phyloP scores from a whole-genome alignment of 2,888 invertebrate genomes.

The Perithous albicinctus region DNA sequence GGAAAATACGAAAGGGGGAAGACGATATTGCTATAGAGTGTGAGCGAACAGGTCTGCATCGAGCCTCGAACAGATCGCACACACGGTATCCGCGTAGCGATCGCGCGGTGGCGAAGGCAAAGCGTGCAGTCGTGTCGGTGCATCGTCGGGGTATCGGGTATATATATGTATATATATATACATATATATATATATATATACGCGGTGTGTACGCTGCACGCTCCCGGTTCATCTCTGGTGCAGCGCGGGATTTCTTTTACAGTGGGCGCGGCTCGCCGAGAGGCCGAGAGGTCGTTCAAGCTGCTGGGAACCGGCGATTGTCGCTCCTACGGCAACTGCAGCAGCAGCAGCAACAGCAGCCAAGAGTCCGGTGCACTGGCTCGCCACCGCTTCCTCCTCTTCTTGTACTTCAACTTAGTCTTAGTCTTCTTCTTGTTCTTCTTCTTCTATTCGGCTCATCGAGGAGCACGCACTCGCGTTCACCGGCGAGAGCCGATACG shows the following conservation, averaged over 20 bases:
- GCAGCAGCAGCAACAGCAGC: constrained; percentile 69
- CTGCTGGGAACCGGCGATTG: constrained; percentile 81
- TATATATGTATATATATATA: too few relatives aligned
- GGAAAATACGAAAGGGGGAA: constrained; percentile 51
- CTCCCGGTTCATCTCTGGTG: constrained; percentile 66
- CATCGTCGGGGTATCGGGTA: not conserved
- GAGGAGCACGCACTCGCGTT: constrained; percentile 68
- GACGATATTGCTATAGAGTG: constrained; percentile 42
- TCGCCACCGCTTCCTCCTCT: constrained; percentile 53
- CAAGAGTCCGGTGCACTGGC: constrained; percentile 73
- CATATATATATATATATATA: too few relatives aligned
- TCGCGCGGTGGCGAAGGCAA: constrained; percentile 67
- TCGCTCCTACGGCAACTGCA: constrained; percentile 73
- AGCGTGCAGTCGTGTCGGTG: constrained; percentile 64
- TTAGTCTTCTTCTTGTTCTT: constrained; percentile 46
- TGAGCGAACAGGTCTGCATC: constrained; percentile 49
- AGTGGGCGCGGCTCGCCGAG: constrained; percentile 79
- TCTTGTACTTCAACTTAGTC: constrained; percentile 7
- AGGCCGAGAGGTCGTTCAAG: constrained; percentile 81
- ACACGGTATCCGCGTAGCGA: constrained; percentile 43
- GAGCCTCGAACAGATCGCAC: constrained; percentile 35
- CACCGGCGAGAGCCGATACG: constrained; percentile 65
- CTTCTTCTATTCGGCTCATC: constrained; percentile 59
- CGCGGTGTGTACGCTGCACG: constrained; percentile 52
- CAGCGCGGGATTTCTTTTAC: constrained; percentile 77